Evolutionary conservation across 2,113 vertebrate genomes (phyloP), one percentile per base, ranked within the genome.

Genomic region (Caretta caretta): DNA sequence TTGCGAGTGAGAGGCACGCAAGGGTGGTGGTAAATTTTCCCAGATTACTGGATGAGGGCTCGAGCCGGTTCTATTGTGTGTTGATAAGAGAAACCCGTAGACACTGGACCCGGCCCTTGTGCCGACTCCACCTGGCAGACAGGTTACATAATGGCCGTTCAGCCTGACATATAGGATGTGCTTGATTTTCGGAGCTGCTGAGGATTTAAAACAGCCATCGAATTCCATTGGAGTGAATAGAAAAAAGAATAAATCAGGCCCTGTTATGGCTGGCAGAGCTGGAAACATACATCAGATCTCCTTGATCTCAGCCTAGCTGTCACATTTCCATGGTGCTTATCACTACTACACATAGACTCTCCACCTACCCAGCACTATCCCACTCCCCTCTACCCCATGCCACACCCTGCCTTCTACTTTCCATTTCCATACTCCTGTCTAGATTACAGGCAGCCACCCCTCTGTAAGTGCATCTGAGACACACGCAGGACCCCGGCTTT

Each of bases 321-420:
- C 8, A n/a, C 65, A 10, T 69, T 38, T 8, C 35, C 35, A 35
- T n/a, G 9, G 35, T 25, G 59, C 22, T 65, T 5, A 20, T 12
- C 72, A 16, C 12, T 62, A 14, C 10, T 27, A 27, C 2, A 59
- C 6, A 14, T 17, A 69, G 35, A 11, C 16, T n/a, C 16, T 8
- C 13, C 16, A n/a, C 9, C 5, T 5, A 76, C 24, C 72, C 25
- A 24, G 10, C 75, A 48, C 42, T 78, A 48, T 4, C 35, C n/a
- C n/a, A 24, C 12, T 48, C 38, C 35, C 35, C 2, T 49, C 22
- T 14, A 1, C 80, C 38, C 38, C 51, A 20, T 76, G 11, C 49
- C 16, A 13, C 31, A 1, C 35, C 7, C 59, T 17, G 9, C 1
- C 38, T 27, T 93, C 57, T 6, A 0, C 1, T 4, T 29, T 22